These are phyloP conservation scores for Nycticryphes semicollaris DNA, from an alignment of 2,113 vertebrate genomes.

Conservation along the genomic window DNA sequence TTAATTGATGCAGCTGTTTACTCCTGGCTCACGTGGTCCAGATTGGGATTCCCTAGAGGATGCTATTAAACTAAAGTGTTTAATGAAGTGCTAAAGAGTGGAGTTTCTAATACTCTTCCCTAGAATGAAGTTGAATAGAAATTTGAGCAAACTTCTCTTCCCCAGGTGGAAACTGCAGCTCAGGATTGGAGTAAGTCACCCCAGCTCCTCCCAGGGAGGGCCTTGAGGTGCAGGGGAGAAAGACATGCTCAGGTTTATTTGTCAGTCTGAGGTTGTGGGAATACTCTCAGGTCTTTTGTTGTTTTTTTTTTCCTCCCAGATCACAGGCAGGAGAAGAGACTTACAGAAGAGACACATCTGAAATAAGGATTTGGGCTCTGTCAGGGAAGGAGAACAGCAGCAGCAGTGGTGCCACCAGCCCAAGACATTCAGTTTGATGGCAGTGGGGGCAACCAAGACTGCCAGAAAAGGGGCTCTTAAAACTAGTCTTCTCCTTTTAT, in stretches of 20 bases:
- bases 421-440: accelerated
- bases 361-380: not conserved
- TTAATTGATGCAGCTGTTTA: slow-evolving; percentile 95
- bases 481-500: not conserved
- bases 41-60: slow-evolving; percentile 82
- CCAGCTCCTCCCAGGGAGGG: not conserved
- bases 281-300: not conserved
- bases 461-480: not conserved
- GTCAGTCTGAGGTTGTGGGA: not conserved
- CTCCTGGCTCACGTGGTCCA: slow-evolving; percentile 80
- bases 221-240: not conserved
- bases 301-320: not conserved
- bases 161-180: not conserved
- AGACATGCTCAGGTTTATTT: not conserved
- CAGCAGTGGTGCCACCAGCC: not conserved
- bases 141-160: not conserved
- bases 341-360: not conserved
- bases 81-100: slow-evolving; percentile 91
- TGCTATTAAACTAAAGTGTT: slow-evolving; percentile 87
- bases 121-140: not conserved
- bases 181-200: accelerated
- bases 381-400: not conserved
- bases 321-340: not conserved
- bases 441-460: not conserved
- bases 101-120: slow-evolving; percentile 59